Evolutionary conservation across 1,140 invertebrate genomes (phyloP).

Genomic region (Oscheius sp.): DNA sequence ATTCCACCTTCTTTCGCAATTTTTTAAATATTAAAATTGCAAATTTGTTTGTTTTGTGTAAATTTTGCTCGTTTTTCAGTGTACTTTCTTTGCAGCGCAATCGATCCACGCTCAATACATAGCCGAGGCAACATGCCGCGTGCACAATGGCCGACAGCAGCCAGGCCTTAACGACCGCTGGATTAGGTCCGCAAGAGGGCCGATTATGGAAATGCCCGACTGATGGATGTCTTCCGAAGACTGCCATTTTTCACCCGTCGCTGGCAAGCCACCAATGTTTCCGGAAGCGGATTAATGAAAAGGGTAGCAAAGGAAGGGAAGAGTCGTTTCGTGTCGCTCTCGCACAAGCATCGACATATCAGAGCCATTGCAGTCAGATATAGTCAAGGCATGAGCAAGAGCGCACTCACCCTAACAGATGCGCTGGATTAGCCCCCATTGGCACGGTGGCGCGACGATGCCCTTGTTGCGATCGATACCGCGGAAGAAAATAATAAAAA

Average conservation of each 20-base stretch:
- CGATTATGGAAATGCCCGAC: constrained; percentile 9
- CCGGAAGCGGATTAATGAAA: neutral
- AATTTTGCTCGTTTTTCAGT: neutral
- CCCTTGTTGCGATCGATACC: too few relatives aligned
- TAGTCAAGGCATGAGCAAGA: constrained; percentile 10
- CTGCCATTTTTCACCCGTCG: neutral
- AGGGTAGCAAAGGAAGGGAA: neutral
- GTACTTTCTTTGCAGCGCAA: neutral
- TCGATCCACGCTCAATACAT: constrained; percentile 3
- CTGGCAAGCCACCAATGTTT: neutral
- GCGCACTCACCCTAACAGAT: too few relatives aligned
- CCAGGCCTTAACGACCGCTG: neutral
- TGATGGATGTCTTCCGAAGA: neutral
- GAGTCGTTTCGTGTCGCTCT: neutral
- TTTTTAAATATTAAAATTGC: too few relatives aligned
- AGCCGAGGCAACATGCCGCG: constrained; percentile 3
- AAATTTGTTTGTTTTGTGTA: too few relatives aligned
- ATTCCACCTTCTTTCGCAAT: too few relatives aligned
- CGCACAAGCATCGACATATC: constrained; percentile 13
- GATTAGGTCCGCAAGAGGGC: constrained; percentile 6
- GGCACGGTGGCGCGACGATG: too few relatives aligned
- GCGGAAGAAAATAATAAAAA: too few relatives aligned
- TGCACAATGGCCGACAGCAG: constrained; percentile 1
- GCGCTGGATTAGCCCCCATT: too few relatives aligned
- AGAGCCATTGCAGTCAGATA: constrained; percentile 1